Base-by-base conservation (phyloP, 2,888 invertebrate species). In the Synanthedon formicaeformis region DNA sequence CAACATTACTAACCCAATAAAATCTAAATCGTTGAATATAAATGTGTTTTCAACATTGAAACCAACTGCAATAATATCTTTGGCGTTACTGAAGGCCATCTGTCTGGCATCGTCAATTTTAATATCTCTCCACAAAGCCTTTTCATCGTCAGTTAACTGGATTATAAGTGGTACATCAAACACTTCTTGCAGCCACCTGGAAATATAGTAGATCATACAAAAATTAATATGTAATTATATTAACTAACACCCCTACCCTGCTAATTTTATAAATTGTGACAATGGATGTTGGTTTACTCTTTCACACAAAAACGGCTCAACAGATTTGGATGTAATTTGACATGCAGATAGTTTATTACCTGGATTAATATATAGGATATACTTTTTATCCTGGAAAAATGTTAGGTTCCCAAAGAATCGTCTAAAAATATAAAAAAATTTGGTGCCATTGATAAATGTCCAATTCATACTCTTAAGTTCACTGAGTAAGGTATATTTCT, bases 81-180 rank as follows among this genome's bases (percentile, higher is more conserved):
- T 98, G 1, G 96, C 95, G 84, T 99, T 99, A 72, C 96, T 95
- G 59, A 91, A 89, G 0, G 96, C 94, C 85, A 99, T 89, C 69
- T 91, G 91, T 53, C 94, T 91, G 0, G 96, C 93, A 59, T 96
- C 95, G 62, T 98, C 97, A 8, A 98, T 75, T 63, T 93, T 93
- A 52, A 99, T 87, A 73, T 98, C 96, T 74, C 94, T 97, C 99
- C 99, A 99, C 65, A 99, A 88, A 4, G 93, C 95, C 77, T 99
- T 99, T 77, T 99, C 99, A 77, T 99, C 99, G 70, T 99, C 99
- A 0, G 99, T 99, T 69, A 99, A 78, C 78, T 99, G 99, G 60
- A 99, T 95, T 1, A 99, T 93, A 16, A 99, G 84, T 0, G 98
- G 98, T 2, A 98, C 97, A 77, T 98, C 91, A 75, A 99, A 99